Evolutionary conservation across 2,888 invertebrate species (phyloP).

Genomic region (Drosophila mulleri): DNA sequence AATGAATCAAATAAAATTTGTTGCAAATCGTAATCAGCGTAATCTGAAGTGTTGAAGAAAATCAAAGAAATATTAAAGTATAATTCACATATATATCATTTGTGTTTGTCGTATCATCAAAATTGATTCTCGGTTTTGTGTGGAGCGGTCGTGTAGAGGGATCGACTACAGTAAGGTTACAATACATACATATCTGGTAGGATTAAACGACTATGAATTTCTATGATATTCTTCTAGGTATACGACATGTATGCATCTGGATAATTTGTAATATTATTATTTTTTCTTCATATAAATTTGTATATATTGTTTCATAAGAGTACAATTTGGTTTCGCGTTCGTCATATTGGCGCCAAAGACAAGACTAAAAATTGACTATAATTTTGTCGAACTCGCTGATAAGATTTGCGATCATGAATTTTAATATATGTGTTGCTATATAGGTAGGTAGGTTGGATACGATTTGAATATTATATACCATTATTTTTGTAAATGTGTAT

Average conservation of each 20-base stretch:
- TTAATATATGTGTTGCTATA: conserved; percentile 34
- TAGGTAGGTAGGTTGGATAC: conserved; percentile 52
- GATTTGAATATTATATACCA: conserved; percentile 49
- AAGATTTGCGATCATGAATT: conserved; percentile 42
- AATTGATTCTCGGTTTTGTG: conserved; percentile 5
- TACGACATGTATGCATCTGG: conserved; percentile 30
- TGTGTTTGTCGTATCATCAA: conserved; percentile 8
- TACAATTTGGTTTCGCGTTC: conserved; percentile 43
- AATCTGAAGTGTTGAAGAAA: conserved; percentile 2
- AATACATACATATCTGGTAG: conserved; percentile 42
- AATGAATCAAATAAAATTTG: conserved; percentile 13
- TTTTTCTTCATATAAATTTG: not conserved
- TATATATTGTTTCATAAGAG: conserved; percentile 29
- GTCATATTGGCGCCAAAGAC: conserved; percentile 34
- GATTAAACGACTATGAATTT: conserved; percentile 43
- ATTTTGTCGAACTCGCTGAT: conserved; percentile 40
- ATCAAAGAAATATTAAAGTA: conserved; percentile 3
- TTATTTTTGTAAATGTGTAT: conserved; percentile 33
- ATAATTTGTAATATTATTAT: conserved; percentile 21
- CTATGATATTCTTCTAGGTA: conserved; percentile 45
- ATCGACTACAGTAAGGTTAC: conserved; percentile 43
- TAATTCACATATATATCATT: conserved; percentile 9
- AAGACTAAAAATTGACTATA: conserved; percentile 38
- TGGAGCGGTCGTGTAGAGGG: conserved; percentile 16
- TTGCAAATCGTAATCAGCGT: conserved; percentile 19